These are phyloP conservation scores for Taphrorychus bicolor DNA, from an alignment of 2,888 invertebrate genomes.

Conservation along the genomic window DNA sequence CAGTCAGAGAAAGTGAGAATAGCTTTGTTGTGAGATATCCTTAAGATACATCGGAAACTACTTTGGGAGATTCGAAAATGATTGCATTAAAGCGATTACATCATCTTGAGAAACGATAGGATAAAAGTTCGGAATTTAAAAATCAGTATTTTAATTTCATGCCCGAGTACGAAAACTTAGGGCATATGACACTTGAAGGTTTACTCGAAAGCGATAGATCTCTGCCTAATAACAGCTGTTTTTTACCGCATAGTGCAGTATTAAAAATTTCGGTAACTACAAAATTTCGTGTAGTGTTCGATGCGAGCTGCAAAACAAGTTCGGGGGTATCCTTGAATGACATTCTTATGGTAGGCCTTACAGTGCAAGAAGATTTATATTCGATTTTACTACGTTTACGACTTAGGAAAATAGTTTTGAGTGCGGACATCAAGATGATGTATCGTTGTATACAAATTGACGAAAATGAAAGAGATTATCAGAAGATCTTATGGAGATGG, in stretches of 20 bases:
- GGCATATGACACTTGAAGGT: slow-evolving; percentile 31
- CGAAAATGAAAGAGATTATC: too few relatives aligned
- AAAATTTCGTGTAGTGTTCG: slow-evolving; percentile 29
- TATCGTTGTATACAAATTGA: too few relatives aligned
- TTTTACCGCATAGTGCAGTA: slow-evolving; percentile 18
- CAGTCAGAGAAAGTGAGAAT: neutral
- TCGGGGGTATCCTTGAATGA: slow-evolving; percentile 1
- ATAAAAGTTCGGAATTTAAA: slow-evolving; percentile 24
- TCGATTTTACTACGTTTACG: too few relatives aligned
- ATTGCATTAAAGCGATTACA: slow-evolving; percentile 21
- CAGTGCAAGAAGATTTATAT: too few relatives aligned
- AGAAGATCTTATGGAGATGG: too few relatives aligned
- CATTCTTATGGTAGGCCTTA: neutral
- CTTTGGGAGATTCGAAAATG: slow-evolving; percentile 19
- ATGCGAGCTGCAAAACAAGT: neutral
- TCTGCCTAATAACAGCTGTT: neutral
- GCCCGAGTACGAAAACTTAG: slow-evolving; percentile 27
- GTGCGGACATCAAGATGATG: too few relatives aligned
- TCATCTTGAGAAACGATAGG: slow-evolving; percentile 24
- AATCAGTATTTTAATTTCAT: too few relatives aligned
- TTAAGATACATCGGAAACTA: too few relatives aligned
- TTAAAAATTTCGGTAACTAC: slow-evolving; percentile 20
- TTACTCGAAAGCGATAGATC: neutral
- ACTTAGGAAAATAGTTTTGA: too few relatives aligned
- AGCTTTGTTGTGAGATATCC: slow-evolving; percentile 6